Base-by-base conservation (phyloP, 1,140 invertebrate genomes). In the Pogonus chalceus region DNA sequence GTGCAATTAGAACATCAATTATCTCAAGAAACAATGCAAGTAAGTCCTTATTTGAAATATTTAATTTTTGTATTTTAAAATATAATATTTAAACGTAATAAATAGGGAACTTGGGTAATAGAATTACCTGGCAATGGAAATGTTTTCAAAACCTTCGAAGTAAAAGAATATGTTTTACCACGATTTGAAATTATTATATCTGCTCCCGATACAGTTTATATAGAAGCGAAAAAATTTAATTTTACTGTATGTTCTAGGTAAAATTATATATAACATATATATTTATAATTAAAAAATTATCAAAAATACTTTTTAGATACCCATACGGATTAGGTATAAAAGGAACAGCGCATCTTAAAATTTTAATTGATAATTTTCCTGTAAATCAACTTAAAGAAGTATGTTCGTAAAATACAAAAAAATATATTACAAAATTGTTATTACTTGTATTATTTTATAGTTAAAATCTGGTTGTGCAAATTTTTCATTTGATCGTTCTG, bases 281-380 rank as follows among this genome's bases (percentile, higher is more conserved):
- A 31, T 14, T 31, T 7, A 31, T 7, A 31, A 7, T 31, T 14
- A 7, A 31, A 31, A 31, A 4, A 31, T 31, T 7, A 31, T 31
- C 14, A 14, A 31, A 31, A 46, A 43, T 16, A 43, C 18, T 43
- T 43, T 57, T 51, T 56, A 81, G 80, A 53, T 85, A 85, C 59
- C 81, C 79, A 12, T 84, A 83, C 57, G 82, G 81, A 3, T 78
- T 81, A 59, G 74, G 77, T 1, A 81, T 85, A 1, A 72, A 78
- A 48, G 83, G 82, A 14, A 68, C 64, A 24, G 63, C 73, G n/a
- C 56, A 71, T 2, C 46, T 76, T 22, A 77, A 73, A 64, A 65
- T 74, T 4, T 69, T 65, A 2, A 7, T 31, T 31, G 26, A 31
- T 7, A 4, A 31, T 7, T 57, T 59, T 51, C 49, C 60, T 14